phyloP scores from a whole-genome alignment of 2,797 vertebrate genomes.

The Sebastes itinus region DNA sequence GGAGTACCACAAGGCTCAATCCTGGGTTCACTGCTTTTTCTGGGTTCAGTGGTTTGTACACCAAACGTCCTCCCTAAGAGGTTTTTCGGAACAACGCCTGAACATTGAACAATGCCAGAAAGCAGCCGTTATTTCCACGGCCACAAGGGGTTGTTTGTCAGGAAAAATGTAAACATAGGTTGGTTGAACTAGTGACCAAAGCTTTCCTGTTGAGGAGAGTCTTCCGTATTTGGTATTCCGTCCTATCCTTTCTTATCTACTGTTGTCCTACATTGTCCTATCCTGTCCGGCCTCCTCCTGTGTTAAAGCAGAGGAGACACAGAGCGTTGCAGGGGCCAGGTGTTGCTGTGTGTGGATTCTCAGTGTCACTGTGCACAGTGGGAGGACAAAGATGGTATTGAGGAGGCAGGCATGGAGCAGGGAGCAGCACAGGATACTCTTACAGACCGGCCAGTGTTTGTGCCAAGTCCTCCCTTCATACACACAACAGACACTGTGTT shows the following conservation, averaged over 20 bases:
- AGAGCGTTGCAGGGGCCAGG: conserved; percentile 74
- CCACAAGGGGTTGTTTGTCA: neutral
- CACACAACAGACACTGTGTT: conserved; percentile 86
- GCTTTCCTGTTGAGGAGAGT: neutral
- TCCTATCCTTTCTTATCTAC: conserved; percentile 13
- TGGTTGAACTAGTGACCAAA: neutral
- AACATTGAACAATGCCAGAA: neutral
- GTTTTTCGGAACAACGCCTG: neutral
- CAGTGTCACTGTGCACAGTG: conserved; percentile 79
- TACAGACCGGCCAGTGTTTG: conserved; percentile 82
- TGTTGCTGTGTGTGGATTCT: conserved; percentile 82
- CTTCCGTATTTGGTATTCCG: neutral
- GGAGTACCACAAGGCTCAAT: conserved; percentile 19
- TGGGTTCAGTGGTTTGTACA: neutral
- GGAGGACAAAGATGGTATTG: conserved; percentile 85
- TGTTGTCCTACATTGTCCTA: conserved; percentile 40
- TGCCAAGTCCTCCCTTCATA: conserved; percentile 81
- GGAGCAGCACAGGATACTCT: conserved; percentile 84
- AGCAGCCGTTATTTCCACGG: neutral
- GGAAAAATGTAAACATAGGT: neutral
- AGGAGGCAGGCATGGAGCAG: conserved; percentile 77
- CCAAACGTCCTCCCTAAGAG: neutral
- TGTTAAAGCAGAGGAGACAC: conserved; percentile 51
- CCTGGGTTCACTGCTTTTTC: neutral
- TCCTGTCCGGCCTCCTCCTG: conserved; percentile 34